These are phyloP conservation scores for Frankliniella fusca DNA, from an alignment of 2,888 invertebrate genomes.

Conservation along the genomic window DNA sequence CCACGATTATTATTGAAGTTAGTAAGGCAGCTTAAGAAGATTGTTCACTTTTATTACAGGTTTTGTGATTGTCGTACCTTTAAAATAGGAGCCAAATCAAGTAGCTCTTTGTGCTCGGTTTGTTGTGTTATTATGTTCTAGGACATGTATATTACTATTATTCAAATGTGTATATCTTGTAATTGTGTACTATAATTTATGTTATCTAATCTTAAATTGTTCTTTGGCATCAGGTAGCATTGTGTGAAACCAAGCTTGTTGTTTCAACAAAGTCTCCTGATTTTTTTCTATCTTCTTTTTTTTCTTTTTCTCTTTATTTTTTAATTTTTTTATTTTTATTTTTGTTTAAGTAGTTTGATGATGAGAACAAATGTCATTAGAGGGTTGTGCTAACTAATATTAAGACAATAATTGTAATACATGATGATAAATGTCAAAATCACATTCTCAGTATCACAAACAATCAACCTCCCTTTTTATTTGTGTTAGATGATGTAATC, in stretches of 20 bases:
- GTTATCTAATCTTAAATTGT: not conserved
- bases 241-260: too few relatives aligned
- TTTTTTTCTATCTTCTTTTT: too few relatives aligned
- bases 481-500: not conserved
- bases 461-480: not conserved
- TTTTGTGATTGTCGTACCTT: too few relatives aligned
- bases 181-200: not conserved
- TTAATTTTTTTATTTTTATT: too few relatives aligned
- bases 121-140: constrained; percentile 10
- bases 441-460: not conserved
- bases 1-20: too few relatives aligned
- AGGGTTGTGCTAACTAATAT: constrained; percentile 18
- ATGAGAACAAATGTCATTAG: not conserved
- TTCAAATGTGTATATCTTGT: not conserved
- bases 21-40: too few relatives aligned
- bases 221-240: not conserved
- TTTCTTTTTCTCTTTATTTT: too few relatives aligned
- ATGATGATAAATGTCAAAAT: not conserved
- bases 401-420: not conserved
- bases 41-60: too few relatives aligned
- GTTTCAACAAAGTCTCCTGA: too few relatives aligned
- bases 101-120: too few relatives aligned
- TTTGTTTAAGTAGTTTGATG: not conserved
- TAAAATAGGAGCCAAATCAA: not conserved
- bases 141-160: not conserved